A percentile compares a stretch with the other conserved stretches of the same genome.
These are phyloP conservation scores for Allolobophora icterica DNA, from an alignment of 2,888 invertebrate genomes.

Conservation along the genomic window DNA sequence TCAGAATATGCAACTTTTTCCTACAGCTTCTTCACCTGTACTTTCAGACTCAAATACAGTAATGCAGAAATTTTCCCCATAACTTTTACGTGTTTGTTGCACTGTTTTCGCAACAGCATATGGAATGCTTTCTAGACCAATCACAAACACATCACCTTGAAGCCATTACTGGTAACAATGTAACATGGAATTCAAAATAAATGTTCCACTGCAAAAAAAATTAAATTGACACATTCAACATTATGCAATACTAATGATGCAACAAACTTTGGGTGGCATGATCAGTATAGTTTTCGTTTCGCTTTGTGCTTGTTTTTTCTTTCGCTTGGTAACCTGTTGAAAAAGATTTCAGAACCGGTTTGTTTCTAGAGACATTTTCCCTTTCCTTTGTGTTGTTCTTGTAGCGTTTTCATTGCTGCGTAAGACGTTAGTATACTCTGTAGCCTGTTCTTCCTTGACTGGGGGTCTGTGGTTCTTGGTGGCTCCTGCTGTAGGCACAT, in stretches of 20 bases:
- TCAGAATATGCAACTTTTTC: neutral
- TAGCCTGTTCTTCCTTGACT: neutral
- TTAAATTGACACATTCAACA: neutral
- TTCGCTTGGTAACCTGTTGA: neutral
- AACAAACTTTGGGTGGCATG: neutral
- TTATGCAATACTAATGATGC: neutral
- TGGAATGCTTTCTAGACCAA: conserved; percentile 9
- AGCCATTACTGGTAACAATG: neutral
- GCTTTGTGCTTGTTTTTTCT: neutral
- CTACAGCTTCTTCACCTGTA: neutral
- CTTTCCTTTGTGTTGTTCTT: neutral
- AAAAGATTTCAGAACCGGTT: neutral
- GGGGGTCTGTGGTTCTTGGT: neutral
- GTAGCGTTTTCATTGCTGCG: conserved; percentile 5
- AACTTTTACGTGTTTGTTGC: too few relatives aligned
- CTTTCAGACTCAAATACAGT: neutral
- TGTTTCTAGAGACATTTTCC: neutral
- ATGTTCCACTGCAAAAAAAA: neutral
- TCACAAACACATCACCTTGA: neutral
- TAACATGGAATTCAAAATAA: neutral
- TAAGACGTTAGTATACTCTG: conserved; percentile 12
- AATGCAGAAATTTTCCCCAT: neutral
- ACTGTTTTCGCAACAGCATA: neutral
- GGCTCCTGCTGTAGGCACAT: conserved; percentile 26
- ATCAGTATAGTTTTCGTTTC: neutral